Evolutionary conservation across 1,140 invertebrate species (phyloP).

Genomic region (Drosophila arizonae): DNA sequence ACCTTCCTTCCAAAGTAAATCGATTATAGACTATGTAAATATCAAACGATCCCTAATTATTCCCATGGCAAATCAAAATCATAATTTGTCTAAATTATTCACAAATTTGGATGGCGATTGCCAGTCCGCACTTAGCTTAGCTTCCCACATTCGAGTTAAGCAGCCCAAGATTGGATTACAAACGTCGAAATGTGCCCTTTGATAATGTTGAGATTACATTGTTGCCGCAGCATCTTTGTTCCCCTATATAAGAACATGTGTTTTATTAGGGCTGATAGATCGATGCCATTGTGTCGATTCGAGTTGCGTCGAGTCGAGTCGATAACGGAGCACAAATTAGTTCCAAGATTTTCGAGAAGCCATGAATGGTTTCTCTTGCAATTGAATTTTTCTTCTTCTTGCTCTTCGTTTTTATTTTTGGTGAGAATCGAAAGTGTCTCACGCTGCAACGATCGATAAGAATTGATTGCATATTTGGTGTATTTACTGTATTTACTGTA

Average conservation of each 20-base stretch:
- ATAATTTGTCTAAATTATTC: not conserved
- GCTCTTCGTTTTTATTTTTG: not conserved
- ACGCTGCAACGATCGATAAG: slow-evolving; percentile 39
- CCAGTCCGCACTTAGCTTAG: slow-evolving; percentile 1
- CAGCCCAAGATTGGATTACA: slow-evolving; percentile 24
- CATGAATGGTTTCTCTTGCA: slow-evolving; percentile 26
- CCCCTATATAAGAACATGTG: not conserved
- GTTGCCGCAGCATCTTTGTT: slow-evolving; percentile 23
- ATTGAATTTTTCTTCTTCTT: not conserved
- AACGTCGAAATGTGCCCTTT: not conserved
- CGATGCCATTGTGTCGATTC: slow-evolving; percentile 23
- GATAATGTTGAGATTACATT: slow-evolving; percentile 6
- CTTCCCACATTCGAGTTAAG: slow-evolving; percentile 22
- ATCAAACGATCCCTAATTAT: too few species aligned
- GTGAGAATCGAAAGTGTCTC: slow-evolving; percentile 47
- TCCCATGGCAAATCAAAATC: too few species aligned
- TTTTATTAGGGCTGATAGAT: slow-evolving; percentile 44
- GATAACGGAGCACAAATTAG: slow-evolving; percentile 38
- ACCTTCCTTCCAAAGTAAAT: too few species aligned
- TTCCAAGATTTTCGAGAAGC: slow-evolving; percentile 12
- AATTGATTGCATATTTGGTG: slow-evolving; percentile 49
- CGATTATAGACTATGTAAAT: too few species aligned
- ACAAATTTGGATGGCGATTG: not conserved
- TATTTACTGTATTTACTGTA: slow-evolving; percentile 32
- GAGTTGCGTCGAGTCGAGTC: slow-evolving; percentile 8